These are phyloP conservation scores for Holacanthus passer DNA, from an alignment of 2,113 vertebrate genomes.

Conservation along the genomic window DNA sequence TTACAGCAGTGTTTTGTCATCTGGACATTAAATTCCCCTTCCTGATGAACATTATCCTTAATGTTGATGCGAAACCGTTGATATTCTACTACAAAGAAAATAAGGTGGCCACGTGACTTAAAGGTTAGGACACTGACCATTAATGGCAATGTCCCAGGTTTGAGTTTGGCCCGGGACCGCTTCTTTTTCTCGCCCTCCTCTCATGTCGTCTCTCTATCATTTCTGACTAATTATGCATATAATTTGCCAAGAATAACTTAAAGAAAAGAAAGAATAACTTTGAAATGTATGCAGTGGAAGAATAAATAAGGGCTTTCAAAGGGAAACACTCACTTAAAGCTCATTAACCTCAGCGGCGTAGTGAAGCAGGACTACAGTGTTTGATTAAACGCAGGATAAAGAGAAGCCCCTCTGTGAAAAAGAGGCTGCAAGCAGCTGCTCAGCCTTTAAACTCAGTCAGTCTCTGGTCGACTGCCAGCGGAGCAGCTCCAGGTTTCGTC, in stretches of 20 bases:
- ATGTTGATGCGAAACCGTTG: background rate
- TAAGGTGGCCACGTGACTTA: background rate
- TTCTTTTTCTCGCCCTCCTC: background rate
- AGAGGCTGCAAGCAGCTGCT: conserved; percentile 47
- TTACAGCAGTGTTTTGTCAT: background rate
- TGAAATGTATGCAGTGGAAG: background rate
- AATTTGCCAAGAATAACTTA: background rate
- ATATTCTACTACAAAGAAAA: background rate
- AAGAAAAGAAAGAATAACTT: background rate
- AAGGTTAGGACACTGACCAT: background rate
- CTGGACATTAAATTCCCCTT: background rate
- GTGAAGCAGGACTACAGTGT: background rate
- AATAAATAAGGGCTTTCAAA: background rate
- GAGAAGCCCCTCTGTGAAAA: conserved; percentile 3
- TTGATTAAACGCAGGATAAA: conserved; percentile 30
- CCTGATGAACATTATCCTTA: background rate
- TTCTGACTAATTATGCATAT: background rate
- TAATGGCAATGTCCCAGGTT: no score
- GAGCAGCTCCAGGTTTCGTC: conserved; percentile 44
- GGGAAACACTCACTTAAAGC: background rate
- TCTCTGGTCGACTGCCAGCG: conserved; percentile 5
- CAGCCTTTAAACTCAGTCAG: conserved; percentile 29
- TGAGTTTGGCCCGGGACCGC: background rate
- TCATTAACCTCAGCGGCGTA: background rate
- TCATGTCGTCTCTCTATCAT: background rate